phyloP scores from a whole-genome alignment of 2,113 vertebrate species.

The Cathartes aura region DNA sequence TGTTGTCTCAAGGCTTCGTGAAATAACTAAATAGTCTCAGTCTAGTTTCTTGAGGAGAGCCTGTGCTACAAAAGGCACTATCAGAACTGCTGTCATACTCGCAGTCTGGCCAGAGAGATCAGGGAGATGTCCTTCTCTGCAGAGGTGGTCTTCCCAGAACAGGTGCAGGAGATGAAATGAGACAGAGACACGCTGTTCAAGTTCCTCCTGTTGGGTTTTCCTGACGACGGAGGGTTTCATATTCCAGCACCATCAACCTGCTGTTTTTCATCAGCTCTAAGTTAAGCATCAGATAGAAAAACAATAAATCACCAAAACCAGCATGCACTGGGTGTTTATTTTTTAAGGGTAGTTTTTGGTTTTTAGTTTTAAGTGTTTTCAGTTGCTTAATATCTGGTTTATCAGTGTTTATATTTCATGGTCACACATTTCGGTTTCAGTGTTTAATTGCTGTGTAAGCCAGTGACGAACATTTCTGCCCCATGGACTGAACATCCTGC shows the following conservation, averaged over 20 bases:
- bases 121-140: neutral
- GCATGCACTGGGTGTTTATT: neutral
- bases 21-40: neutral
- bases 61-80: neutral
- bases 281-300: neutral
- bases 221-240: neutral
- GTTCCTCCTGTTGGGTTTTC: neutral
- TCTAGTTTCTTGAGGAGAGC: neutral
- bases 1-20: neutral
- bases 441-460: neutral
- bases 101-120: neutral
- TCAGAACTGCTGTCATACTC: neutral
- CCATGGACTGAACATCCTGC: neutral
- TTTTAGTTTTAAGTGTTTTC: neutral
- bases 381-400: neutral
- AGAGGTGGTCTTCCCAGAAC: conserved; percentile 12
- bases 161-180: conserved; percentile 14
- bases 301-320: neutral
- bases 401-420: neutral
- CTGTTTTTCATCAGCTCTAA: neutral
- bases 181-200: neutral
- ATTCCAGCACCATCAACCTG: neutral
- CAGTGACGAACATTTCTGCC: neutral
- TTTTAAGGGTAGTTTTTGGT: neutral
- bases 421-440: neutral